phyloP scores from a whole-genome alignment of 2,888 invertebrate genomes.

The Acronicta leporina region DNA sequence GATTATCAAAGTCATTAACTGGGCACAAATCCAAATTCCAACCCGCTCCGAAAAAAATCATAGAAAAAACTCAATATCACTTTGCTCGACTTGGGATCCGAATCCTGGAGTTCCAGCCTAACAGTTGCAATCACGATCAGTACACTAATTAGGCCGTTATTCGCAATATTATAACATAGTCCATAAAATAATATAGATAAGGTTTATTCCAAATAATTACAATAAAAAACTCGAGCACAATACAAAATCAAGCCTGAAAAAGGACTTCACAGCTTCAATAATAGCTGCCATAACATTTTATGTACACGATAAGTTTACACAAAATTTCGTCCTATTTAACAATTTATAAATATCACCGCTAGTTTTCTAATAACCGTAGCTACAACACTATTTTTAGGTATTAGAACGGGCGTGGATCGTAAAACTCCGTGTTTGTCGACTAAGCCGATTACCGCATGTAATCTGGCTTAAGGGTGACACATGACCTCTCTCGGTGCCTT shows the following conservation, averaged over 20 bases:
- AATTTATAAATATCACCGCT: constrained; percentile 17
- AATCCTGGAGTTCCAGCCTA: no score
- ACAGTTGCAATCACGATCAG: no score
- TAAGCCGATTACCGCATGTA: constrained; percentile 79
- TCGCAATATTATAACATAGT: no score
- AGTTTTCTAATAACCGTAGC: constrained; percentile 24
- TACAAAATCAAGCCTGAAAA: background rate
- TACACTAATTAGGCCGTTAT: no score
- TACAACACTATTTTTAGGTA: constrained; percentile 43
- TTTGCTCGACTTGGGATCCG: no score
- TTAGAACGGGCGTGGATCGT: constrained; percentile 52
- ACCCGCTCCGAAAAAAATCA: no score
- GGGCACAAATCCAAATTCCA: no score
- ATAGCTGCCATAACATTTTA: background rate
- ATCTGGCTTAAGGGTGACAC: constrained; percentile 66
- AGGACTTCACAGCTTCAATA: background rate
- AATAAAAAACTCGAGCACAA: background rate
- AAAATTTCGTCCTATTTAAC: background rate
- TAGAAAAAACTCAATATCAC: no score
- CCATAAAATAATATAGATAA: no score
- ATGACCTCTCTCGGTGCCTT: constrained; percentile 65
- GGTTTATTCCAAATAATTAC: no score
- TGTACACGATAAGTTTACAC: background rate
- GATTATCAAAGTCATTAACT: no score
- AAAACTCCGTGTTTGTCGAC: constrained; percentile 71